These are phyloP conservation scores for Acropora yongei DNA, from an alignment of 64 coral and sea anemone genomes.

Conservation along the genomic window DNA sequence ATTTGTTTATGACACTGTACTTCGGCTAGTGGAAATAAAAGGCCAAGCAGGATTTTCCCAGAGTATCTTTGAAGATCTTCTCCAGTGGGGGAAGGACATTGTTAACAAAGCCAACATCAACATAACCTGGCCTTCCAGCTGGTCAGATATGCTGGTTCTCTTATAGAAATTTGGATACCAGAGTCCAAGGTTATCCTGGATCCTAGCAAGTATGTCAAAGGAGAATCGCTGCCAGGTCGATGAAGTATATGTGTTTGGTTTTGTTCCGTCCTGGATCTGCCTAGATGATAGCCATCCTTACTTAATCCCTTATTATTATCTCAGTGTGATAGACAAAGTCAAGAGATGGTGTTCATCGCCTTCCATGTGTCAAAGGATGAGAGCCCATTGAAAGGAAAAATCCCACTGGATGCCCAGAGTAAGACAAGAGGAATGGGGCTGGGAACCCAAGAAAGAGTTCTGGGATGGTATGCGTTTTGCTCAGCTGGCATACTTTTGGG, in stretches of 20 bases:
- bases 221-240: slow-evolving; percentile 29
- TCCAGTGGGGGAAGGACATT: slow-evolving; percentile 54
- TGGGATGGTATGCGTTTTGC: slow-evolving; percentile 69
- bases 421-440: slow-evolving; percentile 50
- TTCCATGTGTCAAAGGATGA: slow-evolving; percentile 63
- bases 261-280: slow-evolving; percentile 63
- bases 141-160: slow-evolving; percentile 40
- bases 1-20: slow-evolving; percentile 62
- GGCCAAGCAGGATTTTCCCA: slow-evolving; percentile 63
- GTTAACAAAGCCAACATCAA: slow-evolving; percentile 16
- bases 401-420: slow-evolving; percentile 51
- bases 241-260: slow-evolving; percentile 79
- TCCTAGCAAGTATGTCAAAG: slow-evolving; percentile 85
- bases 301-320: slow-evolving; percentile 58
- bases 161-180: slow-evolving; percentile 59
- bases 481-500: slow-evolving; percentile 77
- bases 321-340: slow-evolving; percentile 42
- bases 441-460: slow-evolving; percentile 28
- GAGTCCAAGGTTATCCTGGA: slow-evolving; percentile 56
- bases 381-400: slow-evolving; percentile 32
- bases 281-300: slow-evolving; percentile 58
- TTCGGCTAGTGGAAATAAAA: slow-evolving; percentile 77
- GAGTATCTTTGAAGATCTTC: slow-evolving; percentile 61
- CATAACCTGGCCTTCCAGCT: slow-evolving; percentile 51
- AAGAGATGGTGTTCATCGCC: slow-evolving; percentile 55